A percentile compares a stretch with the other conserved stretches of the same genome.
phyloP scores from a whole-genome alignment of 1,140 invertebrate genomes.

The Copidosoma floridanum region DNA sequence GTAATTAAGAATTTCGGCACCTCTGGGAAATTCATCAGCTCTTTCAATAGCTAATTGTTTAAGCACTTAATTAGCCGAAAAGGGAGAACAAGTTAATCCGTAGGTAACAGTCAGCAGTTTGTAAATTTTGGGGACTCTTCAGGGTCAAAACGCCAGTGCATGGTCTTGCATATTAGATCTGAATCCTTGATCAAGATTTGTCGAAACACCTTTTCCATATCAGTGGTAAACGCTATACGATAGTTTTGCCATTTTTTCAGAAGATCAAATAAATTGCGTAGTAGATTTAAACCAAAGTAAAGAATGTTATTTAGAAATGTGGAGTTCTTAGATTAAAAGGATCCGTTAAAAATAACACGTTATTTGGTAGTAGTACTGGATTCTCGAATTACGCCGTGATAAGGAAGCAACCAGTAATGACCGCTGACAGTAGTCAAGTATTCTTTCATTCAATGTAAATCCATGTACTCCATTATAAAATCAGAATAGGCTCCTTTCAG shows the following conservation, averaged over 20 bases:
- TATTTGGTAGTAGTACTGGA: background rate
- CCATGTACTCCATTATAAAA: no score
- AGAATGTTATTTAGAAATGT: background rate
- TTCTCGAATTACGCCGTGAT: background rate
- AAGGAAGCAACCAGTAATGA: background rate
- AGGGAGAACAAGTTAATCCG: background rate
- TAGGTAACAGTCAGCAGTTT: background rate
- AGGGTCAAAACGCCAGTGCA: background rate
- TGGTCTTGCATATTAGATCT: background rate
- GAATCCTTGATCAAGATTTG: background rate
- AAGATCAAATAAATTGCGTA: background rate
- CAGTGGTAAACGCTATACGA: background rate
- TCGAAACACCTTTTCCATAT: background rate
- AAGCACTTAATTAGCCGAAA: background rate
- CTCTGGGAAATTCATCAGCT: background rate
- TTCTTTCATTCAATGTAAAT: no score
- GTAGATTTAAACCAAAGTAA: background rate
- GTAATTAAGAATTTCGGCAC: background rate
- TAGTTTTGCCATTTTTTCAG: background rate
- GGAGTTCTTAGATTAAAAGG: background rate
- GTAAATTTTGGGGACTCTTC: background rate
- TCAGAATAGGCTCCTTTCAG: no score
- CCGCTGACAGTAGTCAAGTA: no score
- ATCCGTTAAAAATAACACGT: background rate
- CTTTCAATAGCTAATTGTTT: background rate